These are phyloP conservation scores for Bhutanitis thaidina DNA, from an alignment of 2,888 invertebrate species.

Conservation along the genomic window DNA sequence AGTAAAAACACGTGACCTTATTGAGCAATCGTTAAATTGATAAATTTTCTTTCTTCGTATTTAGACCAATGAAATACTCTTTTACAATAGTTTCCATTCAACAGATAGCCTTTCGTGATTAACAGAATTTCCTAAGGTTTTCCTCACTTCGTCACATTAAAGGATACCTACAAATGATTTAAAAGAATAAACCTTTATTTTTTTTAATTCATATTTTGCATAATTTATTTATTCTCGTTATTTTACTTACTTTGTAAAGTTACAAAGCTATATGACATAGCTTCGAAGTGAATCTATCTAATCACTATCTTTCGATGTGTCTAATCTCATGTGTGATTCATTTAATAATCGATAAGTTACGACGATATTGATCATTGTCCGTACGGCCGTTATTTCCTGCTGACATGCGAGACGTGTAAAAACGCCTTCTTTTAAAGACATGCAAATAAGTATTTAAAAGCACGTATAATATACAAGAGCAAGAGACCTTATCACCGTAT, in stretches of 20 bases:
- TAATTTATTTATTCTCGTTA: no score
- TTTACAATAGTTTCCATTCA: background rate
- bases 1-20: conserved; percentile 16
- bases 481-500: no score
- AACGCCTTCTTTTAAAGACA: conserved; percentile 28
- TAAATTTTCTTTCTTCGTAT: background rate
- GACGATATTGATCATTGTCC: conserved; percentile 18
- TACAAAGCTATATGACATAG: no score
- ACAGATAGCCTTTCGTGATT: conserved; percentile 6
- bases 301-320: conserved; percentile 15
- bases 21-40: conserved; percentile 7
- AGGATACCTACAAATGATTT: no score
- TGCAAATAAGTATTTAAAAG: conserved; percentile 5
- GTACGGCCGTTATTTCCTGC: conserved; percentile 26
- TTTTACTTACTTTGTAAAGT: no score
- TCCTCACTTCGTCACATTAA: background rate
- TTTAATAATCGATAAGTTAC: conserved; percentile 22
- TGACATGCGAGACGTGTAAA: conserved; percentile 36
- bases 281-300: background rate
- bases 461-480: conserved; percentile 19
- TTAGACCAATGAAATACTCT: background rate
- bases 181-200: no score
- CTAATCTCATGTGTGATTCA: conserved; percentile 20
- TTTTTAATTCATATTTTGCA: no score
- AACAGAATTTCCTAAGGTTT: background rate